These are phyloP conservation scores for Unio pictorum DNA, from an alignment of 2,888 invertebrate species.

Conservation along the genomic window DNA sequence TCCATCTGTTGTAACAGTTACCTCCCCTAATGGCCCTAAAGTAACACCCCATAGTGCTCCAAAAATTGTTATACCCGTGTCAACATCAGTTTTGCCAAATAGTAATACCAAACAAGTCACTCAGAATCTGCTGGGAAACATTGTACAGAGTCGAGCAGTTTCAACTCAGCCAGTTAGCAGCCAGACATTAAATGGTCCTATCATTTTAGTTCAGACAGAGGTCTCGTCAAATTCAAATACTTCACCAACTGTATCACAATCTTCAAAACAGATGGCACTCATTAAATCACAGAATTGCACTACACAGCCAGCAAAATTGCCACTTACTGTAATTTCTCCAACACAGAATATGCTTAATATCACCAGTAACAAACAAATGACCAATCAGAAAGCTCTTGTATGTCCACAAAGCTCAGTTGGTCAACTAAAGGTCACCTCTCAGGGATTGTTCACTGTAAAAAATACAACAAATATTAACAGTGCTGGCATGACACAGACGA, in stretches of 20 bases:
- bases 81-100: too few species aligned
- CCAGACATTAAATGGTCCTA: too few species aligned
- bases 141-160: too few species aligned
- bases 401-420: slow-evolving; percentile 7
- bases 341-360: background rate
- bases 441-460: slow-evolving; percentile 33
- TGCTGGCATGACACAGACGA: background rate
- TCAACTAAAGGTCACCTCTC: slow-evolving; percentile 48
- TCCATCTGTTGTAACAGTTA: slow-evolving; percentile 4
- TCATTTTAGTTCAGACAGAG: too few species aligned
- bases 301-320: slow-evolving; percentile 1
- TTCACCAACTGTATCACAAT: too few species aligned
- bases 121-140: too few species aligned
- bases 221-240: too few species aligned
- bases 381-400: background rate
- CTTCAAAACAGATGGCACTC: slow-evolving; percentile 9
- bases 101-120: too few species aligned
- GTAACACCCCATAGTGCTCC: too few species aligned
- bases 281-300: slow-evolving; percentile 1
- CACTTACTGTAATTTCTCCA: background rate
- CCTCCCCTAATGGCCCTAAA: slow-evolving; percentile 1
- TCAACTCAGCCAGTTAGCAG: too few species aligned
- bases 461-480: background rate
- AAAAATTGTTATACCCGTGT: too few species aligned
- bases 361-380: slow-evolving; percentile 1